Evolutionary conservation across 2,113 vertebrate species (phyloP), one percentile per base, ranked within the genome.

Genomic region (Macrotus californicus): DNA sequence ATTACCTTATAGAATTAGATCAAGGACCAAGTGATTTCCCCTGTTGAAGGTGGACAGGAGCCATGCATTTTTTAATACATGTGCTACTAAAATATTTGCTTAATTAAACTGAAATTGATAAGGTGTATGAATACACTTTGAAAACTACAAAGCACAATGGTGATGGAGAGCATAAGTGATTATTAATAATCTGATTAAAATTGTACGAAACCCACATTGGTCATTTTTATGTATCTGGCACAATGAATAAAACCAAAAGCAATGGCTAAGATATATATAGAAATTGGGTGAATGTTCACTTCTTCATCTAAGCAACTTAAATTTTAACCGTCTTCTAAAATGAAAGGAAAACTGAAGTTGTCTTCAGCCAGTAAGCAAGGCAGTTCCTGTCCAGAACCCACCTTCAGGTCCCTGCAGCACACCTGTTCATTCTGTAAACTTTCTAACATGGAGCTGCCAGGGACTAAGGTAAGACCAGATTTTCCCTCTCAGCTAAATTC

Each of bases 171-270:
- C 16, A 3, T 36, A 24, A 64, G n/a, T 31, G 81, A 66, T 95
- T 96, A 91, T 95, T 97, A 97, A 94, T 92, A 94, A 95, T 96
- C 46, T 67, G 93, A 94, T 86, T 83, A 91, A 95, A 73, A 94
- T 89, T 96, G 94, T 67, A 76, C 84, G 93, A 97, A 96, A 87
- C 73, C 50, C 29, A 59, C 96, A 96, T 93, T 93, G 91, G 93
- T 97, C 93, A 96, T 89, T 95, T 97, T 93, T 95, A 92, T 89
- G 77, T 86, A 86, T 91, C 94, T 96, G 96, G 86, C 91, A 94
- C 86, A 91, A 76, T 83, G 91, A 97, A 96, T 97, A 91, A 97
- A 94, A 46, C 69, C 69, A 93, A 96, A 77, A 87, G 67, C 73
- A 93, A 87, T 1, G 15, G 70, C 69, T 87, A 73, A 87, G 82